Base-by-base conservation (phyloP, 2,113 vertebrate genomes). In the Chloebia gouldiae region DNA sequence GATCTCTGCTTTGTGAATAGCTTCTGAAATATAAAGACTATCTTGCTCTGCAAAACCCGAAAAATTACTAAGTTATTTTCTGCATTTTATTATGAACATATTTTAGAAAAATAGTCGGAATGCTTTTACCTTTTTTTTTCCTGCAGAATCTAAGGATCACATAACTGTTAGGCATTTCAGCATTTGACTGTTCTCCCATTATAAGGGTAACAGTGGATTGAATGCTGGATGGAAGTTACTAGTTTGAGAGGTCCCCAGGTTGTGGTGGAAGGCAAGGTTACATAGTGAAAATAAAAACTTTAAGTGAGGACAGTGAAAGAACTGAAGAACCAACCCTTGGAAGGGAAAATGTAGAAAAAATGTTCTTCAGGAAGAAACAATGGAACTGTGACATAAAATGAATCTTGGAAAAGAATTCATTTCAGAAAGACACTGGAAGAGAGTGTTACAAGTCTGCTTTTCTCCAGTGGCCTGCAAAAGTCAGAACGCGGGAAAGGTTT, bases 1-100 rank as follows among this genome's bases (percentile, higher is more conserved):
- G 90, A 98, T 98, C 77, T 97, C 98, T 80, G 98, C 98, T 91
- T 98, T 98, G 92, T 99, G 99, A 69, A 98, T 98, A 15, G 97
- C 98, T 88, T 99, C 98, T 28, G 99, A 99, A 97, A 99, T 97
- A 28, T 99, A 99, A 76, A 99, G 97, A 28, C 95, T 97, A 31
- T 98, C 97, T 82, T 98, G 98, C 64, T 97, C 99, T 99, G 97
- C 37, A 90, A 79, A 90, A 66, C 6, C 1, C 23, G n/a, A 14
- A 30, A 82, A 88, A 47, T 33, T 2, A 92, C 3, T 54, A 54
- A 69, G 24, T 31, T 66, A 27, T 70, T 84, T 77, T 68, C 47
- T 73, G 37, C 44, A 70, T 91, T 73, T 37, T 14, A 19, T 28
- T 39, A 7, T 0, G 0, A 81, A 30, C 4, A 21, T 7, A 0